These are phyloP conservation scores for Coregonus suidteri DNA, from an alignment of 2,797 vertebrate species.

Conservation along the genomic window DNA sequence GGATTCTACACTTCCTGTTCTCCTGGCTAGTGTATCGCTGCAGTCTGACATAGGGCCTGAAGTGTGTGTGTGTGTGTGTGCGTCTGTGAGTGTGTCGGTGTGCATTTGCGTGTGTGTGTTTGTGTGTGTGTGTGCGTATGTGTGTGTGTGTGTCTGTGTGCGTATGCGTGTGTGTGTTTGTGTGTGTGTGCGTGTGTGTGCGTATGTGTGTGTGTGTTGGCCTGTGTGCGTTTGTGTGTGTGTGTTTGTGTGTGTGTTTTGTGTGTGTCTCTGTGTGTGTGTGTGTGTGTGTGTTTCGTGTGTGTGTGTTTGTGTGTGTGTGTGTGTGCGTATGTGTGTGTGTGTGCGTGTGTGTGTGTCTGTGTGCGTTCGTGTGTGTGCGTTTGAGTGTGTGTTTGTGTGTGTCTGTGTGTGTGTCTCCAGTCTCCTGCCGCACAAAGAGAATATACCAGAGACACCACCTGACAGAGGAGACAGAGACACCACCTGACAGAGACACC, in stretches of 20 bases:
- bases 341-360: too few species aligned
- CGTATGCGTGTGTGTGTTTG: accelerated
- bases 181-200: too few species aligned
- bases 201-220: too few species aligned
- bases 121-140: too few species aligned
- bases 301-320: too few species aligned
- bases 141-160: not conserved
- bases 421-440: not conserved
- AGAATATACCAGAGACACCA: not conserved
- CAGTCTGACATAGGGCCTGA: too few species aligned
- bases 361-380: not conserved
- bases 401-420: not conserved
- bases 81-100: not conserved
- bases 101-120: too few species aligned
- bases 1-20: too few species aligned
- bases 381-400: not conserved
- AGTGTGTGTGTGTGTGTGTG: not conserved
- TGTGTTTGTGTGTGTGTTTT: not conserved
- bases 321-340: accelerated
- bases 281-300: too few species aligned
- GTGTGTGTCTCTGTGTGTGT: not conserved
- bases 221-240: not conserved
- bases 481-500: not conserved
- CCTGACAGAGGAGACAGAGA: not conserved
- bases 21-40: too few species aligned